Evolutionary conservation across 2,888 invertebrate species (phyloP), one percentile per base, ranked within the genome.

Genomic region (Polydrusus pterygomalis): DNA sequence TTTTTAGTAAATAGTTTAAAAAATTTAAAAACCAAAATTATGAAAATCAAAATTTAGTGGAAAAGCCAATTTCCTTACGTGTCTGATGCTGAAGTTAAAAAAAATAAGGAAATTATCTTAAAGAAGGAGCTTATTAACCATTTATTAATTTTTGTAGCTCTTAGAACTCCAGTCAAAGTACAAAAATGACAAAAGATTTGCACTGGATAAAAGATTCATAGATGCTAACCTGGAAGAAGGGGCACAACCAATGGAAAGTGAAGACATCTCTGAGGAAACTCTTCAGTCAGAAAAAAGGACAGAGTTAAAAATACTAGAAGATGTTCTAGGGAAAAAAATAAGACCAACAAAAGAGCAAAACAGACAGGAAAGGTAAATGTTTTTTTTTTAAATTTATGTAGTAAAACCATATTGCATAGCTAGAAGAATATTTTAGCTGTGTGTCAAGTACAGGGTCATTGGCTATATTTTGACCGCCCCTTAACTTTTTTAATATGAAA

Each of bases 121-220:
- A 1, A 25, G 25, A 25, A 25, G 25, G 25, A 25, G 5, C 25
- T 25, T 5, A 3, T 1, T 25, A 5, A 25, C 25, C 25, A 3
- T 25, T 25, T 25, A 25, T 25, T 63, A 13, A 70, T 86, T 58
- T 30, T 54, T 54, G 1, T 79, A 93, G 92, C 88, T 93, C 82
- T 89, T 94, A 85, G 90, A 92, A 87, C 89, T 95, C 81, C 94
- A 95, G 89, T 90, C 92, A 60, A 91, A 90, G 82, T 92, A 91
- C 87, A 93, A 93, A 85, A 91, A 93, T 85, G 96, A 96, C 88
- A 90, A 92, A 82, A 90, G 96, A 83, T 96, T 96, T 87, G 88
- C 89, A 79, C 89, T 96, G 83, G 93, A 95, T 87, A 90, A 92
- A 82, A 91, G 93, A 80, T 96, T 96, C 86, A 87, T 91, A 64